phyloP scores from a whole-genome alignment of 2,888 invertebrate genomes.

The Lithophane socia region DNA sequence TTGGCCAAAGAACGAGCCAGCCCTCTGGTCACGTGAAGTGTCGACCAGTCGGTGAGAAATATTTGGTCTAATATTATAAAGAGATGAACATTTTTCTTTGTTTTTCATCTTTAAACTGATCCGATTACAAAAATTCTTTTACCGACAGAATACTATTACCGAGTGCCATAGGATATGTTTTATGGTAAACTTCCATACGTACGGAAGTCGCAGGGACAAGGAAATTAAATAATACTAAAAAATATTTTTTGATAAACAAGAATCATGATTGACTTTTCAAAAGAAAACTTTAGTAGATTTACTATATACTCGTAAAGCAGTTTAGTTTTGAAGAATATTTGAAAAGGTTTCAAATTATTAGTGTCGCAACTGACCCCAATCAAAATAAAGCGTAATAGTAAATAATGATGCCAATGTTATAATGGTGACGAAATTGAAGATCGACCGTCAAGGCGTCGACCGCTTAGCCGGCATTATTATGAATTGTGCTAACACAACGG shows the following conservation, averaged over 20 bases:
- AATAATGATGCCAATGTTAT: slow-evolving; percentile 78
- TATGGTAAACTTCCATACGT: background rate
- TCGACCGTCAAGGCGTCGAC: slow-evolving; percentile 50
- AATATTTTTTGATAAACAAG: too few species aligned
- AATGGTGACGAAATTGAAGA: slow-evolving; percentile 75
- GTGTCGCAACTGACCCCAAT: slow-evolving; percentile 79
- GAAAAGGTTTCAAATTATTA: slow-evolving; percentile 41
- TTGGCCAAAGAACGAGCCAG: too few species aligned
- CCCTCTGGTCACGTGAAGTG: too few species aligned
- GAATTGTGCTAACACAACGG: slow-evolving; percentile 63
- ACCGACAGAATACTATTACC: background rate
- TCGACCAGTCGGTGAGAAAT: too few species aligned
- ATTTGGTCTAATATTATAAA: background rate
- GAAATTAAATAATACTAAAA: background rate
- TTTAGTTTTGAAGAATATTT: slow-evolving; percentile 23
- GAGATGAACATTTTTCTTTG: background rate
- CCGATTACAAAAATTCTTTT: background rate
- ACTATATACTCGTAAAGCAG: background rate
- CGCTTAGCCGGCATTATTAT: slow-evolving; percentile 67
- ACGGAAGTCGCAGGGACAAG: background rate
- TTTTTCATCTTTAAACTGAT: background rate
- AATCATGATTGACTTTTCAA: background rate
- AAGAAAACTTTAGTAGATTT: background rate
- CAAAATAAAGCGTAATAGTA: slow-evolving; percentile 75
- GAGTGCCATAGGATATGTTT: background rate